Conservation (phyloP, 1,140 invertebrate species). For the Brachionus angularis region DNA sequence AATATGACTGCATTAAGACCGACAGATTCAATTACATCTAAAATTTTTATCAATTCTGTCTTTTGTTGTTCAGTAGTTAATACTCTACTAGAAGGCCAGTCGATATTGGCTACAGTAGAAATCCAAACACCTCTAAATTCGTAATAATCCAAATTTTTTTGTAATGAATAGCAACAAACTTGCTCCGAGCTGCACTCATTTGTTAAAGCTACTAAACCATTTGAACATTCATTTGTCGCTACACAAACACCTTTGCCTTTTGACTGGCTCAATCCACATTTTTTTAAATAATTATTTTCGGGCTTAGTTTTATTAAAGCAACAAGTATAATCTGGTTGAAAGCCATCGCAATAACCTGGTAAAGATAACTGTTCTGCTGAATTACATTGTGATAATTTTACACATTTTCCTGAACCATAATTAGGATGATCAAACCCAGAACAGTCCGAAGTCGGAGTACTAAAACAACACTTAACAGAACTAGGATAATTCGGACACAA, state of each 20-base stretch:
- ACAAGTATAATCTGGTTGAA: conserved; percentile 10
- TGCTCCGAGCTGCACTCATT: conserved; percentile 5
- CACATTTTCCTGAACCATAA: conserved; percentile 38
- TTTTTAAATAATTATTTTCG: not conserved
- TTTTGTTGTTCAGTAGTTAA: conserved; percentile 48
- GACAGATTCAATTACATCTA: conserved; percentile 47
- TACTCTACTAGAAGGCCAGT: conserved; percentile 50
- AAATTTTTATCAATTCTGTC: conserved; percentile 47
- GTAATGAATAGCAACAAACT: conserved; percentile 40
- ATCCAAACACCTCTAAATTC: conserved; percentile 52
- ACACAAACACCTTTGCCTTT: conserved; percentile 44
- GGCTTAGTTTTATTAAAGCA: conserved; percentile 18
- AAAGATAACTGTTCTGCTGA: conserved; percentile 7
- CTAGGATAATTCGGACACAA: conserved; percentile 10
- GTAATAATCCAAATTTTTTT: conserved; percentile 31
- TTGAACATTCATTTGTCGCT: not conserved
- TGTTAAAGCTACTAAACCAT: conserved; percentile 1
- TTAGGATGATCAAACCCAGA: not conserved
- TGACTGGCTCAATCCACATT: conserved; percentile 14
- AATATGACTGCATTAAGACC: conserved; percentile 53
- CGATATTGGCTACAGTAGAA: conserved; percentile 53
- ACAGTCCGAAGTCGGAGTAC: conserved; percentile 9
- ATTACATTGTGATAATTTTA: not conserved
- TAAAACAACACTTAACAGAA: conserved; percentile 39
- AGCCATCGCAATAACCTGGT: conserved; percentile 35